A percentile compares a stretch with the other conserved stretches of the same genome.
Conservation (phyloP, 2,797 vertebrate species). For the Acanthopagrus latus region DNA sequence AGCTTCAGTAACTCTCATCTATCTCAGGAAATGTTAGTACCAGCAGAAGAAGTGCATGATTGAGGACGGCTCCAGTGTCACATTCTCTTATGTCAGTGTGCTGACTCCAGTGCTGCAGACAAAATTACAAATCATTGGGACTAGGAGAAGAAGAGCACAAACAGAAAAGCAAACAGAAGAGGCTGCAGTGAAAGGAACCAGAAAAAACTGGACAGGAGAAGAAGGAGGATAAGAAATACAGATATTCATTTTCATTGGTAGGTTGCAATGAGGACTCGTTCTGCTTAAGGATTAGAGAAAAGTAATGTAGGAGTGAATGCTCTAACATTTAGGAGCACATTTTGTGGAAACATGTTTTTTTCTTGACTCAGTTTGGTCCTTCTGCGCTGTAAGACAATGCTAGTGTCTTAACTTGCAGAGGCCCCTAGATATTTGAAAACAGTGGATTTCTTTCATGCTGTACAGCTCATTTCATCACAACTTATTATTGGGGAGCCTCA, state of each 20-base stretch:
- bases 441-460: background rate
- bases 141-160: background rate
- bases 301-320: background rate
- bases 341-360: background rate
- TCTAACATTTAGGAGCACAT: background rate
- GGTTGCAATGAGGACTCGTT: background rate
- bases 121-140: constrained; percentile 4
- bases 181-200: background rate
- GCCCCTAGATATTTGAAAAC: background rate
- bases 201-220: background rate
- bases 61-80: constrained; percentile 44
- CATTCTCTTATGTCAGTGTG: constrained; percentile 28
- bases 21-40: constrained; percentile 37
- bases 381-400: constrained; percentile 1
- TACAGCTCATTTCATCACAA: background rate
- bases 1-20: constrained; percentile 4
- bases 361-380: background rate
- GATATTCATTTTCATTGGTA: background rate
- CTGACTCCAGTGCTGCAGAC: constrained; percentile 53
- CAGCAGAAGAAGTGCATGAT: constrained; percentile 38
- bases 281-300: background rate
- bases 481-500: background rate
- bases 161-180: constrained; percentile 15
- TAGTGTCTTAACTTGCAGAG: background rate
- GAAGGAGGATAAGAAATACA: constrained; percentile 1